These are phyloP conservation scores for Etheostoma cragini DNA, from an alignment of 2,113 vertebrate species.

Conservation along the genomic window DNA sequence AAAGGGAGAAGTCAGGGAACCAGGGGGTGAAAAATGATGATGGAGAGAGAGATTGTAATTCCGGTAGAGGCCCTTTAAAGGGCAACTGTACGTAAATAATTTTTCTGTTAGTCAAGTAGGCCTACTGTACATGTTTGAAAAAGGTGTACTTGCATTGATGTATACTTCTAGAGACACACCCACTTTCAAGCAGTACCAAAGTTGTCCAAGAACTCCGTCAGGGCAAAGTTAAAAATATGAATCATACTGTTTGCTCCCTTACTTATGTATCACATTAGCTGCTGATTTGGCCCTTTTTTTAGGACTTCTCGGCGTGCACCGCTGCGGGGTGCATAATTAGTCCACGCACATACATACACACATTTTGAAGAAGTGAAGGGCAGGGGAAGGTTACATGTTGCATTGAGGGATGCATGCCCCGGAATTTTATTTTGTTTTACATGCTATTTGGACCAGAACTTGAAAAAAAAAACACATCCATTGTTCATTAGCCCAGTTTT, in stretches of 20 bases:
- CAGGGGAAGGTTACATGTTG: background rate
- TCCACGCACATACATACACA: background rate
- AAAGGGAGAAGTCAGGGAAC: background rate
- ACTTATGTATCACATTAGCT: slow-evolving; percentile 68
- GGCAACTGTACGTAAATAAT: background rate
- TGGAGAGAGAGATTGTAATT: slow-evolving; percentile 14
- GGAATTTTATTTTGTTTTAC: background rate
- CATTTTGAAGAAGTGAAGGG: background rate
- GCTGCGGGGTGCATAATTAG: slow-evolving; percentile 38
- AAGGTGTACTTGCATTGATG: background rate
- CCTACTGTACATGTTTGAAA: background rate
- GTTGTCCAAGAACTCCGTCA: slow-evolving; percentile 1
- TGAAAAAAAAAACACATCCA: background rate
- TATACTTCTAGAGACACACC: background rate
- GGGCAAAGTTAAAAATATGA: slow-evolving; percentile 14
- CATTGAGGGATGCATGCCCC: background rate
- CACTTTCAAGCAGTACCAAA: background rate
- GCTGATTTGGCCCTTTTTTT: slow-evolving; percentile 70
- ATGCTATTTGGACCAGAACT: background rate
- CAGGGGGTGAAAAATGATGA: background rate
- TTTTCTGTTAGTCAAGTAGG: background rate
- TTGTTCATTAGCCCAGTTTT: too few species aligned
- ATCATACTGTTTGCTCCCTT: slow-evolving; percentile 34
- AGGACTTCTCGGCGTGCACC: slow-evolving; percentile 41
- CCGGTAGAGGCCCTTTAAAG: background rate